These are phyloP conservation scores for Scaptomyza caliginosa DNA, from an alignment of 2,888 invertebrate genomes.

Conservation along the genomic window DNA sequence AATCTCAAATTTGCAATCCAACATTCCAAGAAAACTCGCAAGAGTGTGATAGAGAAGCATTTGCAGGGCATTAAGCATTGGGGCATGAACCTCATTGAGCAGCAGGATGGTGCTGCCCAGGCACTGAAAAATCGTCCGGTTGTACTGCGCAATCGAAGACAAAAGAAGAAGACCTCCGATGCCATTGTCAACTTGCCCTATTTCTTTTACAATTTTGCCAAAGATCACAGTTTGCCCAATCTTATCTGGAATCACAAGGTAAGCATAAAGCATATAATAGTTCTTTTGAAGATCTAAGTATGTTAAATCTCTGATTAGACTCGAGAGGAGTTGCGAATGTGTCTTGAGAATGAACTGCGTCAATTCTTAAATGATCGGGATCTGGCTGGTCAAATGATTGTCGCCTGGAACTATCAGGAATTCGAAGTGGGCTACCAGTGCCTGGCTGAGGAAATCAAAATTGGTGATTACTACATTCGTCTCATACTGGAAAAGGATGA, in stretches of 20 bases:
- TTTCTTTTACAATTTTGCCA: constrained; percentile 97
- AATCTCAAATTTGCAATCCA: constrained; percentile 97
- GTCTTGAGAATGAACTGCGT: constrained; percentile 96
- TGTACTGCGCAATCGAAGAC: constrained; percentile 94
- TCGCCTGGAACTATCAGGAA: constrained; percentile 99
- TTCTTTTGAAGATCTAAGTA: neutral
- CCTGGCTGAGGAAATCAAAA: constrained; percentile 97
- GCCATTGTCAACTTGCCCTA: constrained; percentile 86
- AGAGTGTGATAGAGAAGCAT: constrained; percentile 92
- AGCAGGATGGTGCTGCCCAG: constrained; percentile 82
- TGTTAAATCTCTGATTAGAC: constrained; percentile 86
- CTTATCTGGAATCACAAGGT: constrained; percentile 99
- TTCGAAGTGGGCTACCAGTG: constrained; percentile 97
- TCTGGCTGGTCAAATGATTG: constrained; percentile 90
- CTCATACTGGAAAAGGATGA: constrained; percentile 96
- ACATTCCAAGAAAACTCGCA: constrained; percentile 88
- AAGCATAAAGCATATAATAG: constrained; percentile 39
- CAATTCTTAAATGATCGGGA: constrained; percentile 96
- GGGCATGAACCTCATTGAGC: constrained; percentile 85
- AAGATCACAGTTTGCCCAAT: constrained; percentile 97
- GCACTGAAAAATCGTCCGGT: constrained; percentile 90
- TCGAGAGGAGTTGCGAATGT: constrained; percentile 95
- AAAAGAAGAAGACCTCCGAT: constrained; percentile 83
- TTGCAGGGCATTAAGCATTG: constrained; percentile 88
- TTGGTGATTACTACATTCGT: constrained; percentile 98